Evolutionary conservation across 2,888 invertebrate species (phyloP), one percentile per base, ranked within the genome.

Genomic region (Coenonympha arcania): DNA sequence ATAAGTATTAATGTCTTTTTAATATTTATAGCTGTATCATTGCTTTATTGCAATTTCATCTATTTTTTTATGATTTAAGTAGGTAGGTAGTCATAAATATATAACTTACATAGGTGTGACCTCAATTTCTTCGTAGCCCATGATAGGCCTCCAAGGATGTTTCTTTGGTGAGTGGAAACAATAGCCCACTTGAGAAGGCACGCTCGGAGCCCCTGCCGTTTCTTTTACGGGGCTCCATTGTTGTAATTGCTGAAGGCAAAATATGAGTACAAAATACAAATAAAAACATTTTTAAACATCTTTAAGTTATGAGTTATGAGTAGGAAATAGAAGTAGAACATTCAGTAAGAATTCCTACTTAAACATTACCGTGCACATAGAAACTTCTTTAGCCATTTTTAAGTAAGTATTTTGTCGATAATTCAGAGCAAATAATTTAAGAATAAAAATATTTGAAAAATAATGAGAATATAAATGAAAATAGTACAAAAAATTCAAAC

Each of bases 111-210:
- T 83, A 42, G 93, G 92, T 50, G 89, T 90, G 13, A 92, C 89
- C 81, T 93, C 92, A 50, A 93, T 88, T 68, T 90, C 91, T 78
- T 94, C 93, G 71, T 91, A 94, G 44, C 92, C 92, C 76, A 92
- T 87, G 13, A 92, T 92, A 18, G 93, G 92, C 51, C 93, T 85
- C 94, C 94, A 94, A 13, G 93, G 92, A 73, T 93, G 93, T 50
- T 91, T 91, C 57, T 90, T 88, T 0, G 92, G 90, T 1, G 92
- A 89, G 78, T 92, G 89, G 72, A 91, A 92, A 63, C 91, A 91
- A 63, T 90, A 88, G 31, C 91, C 92, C 24, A 91, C 88, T 63
- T 91, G 88, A 2, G 89, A 83, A 8, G 92, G 91, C 55, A 89
- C 79, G 46, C 88, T 82, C 13, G 91, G 88, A 0, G 90, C 88